Evolutionary conservation across 2,888 invertebrate genomes (phyloP), one percentile per base, ranked within the genome.

Genomic region (Cataglyphis altisquamis): DNA sequence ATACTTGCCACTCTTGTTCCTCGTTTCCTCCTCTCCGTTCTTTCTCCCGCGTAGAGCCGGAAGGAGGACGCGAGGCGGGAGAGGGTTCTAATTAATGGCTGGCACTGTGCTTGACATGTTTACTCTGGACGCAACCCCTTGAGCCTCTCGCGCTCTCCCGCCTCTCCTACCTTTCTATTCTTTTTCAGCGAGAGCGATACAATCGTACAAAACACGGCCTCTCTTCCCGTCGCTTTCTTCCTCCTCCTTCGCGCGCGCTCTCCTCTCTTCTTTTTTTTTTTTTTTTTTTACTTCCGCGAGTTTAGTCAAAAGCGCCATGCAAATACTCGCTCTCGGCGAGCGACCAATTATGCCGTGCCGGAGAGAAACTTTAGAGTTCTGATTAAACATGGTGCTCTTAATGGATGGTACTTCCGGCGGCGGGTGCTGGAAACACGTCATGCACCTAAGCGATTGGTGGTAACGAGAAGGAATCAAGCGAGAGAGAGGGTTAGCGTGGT

Each of bases 91-190:
- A 94, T 94, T 94, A 94, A 94, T 94, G 93, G 89, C 94, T 91
- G 91, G 91, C 91, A 91, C 94, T 94, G 94, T 91, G 91, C 92
- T 93, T 94, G 94, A 94, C 94, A 94, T 94, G 94, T 94, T 94
- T 94, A 93, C 94, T 92, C 92, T 93, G 91, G 89, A 92, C 90
- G 87, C 93, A 93, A 94, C 92, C 94, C 94, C 94, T 88, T 89
- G 87, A 90, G 87, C 88, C 90, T 85, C 84, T 88, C 84, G 81
- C 78, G 48, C 83, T 85, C 84, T 25, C 25, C 84, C 81, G 66
- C 84, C 85, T 68, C 88, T 83, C 82, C 80, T 84, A 62, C 82
- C 82, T 81, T 66, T 87, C 87, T 88, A 88, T 88, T 92, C 86
- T 89, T 88, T 89, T 89, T 80, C 84, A 88, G 82, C 62, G 86